Percentiles rank a stretch among this genome's conserved stretches.
These are phyloP conservation scores for Moxostoma hubbsi DNA, from an alignment of 2,797 vertebrate genomes.

Conservation along the genomic window DNA sequence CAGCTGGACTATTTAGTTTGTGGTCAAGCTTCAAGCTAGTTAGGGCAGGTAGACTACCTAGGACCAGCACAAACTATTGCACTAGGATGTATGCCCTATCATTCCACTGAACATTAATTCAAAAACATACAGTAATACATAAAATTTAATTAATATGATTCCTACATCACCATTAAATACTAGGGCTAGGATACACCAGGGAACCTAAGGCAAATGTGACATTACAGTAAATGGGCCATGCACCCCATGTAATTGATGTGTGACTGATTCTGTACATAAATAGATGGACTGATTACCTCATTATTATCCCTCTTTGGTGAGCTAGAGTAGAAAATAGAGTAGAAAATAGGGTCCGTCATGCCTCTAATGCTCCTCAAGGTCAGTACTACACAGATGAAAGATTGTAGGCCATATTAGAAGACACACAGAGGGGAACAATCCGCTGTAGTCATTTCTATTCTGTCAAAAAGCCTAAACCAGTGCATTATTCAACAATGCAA, in stretches of 20 bases:
- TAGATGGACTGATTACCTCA: conserved; percentile 50
- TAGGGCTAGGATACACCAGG: conserved; percentile 13
- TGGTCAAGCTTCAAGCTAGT: background rate
- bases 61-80: background rate
- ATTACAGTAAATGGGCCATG: conserved; percentile 47
- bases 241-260: conserved; percentile 36
- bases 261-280: conserved; percentile 51
- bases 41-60: no score
- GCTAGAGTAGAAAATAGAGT: conserved; percentile 20
- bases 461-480: conserved; percentile 14
- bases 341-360: conserved; percentile 27
- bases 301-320: conserved; percentile 38
- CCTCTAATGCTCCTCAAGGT: conserved; percentile 41
- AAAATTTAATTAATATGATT: background rate
- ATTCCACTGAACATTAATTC: no score
- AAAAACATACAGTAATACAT: background rate
- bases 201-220: conserved; percentile 44
- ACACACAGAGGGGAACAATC: conserved; percentile 16
- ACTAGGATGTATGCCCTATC: no score
- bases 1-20: no score
- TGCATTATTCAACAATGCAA: conserved; percentile 6
- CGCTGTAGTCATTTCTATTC: conserved; percentile 19
- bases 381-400: conserved; percentile 26
- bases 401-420: conserved; percentile 26
- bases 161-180: background rate